Conservation (phyloP, 2,113 vertebrate genomes). For the Turdus rufiventris region DNA sequence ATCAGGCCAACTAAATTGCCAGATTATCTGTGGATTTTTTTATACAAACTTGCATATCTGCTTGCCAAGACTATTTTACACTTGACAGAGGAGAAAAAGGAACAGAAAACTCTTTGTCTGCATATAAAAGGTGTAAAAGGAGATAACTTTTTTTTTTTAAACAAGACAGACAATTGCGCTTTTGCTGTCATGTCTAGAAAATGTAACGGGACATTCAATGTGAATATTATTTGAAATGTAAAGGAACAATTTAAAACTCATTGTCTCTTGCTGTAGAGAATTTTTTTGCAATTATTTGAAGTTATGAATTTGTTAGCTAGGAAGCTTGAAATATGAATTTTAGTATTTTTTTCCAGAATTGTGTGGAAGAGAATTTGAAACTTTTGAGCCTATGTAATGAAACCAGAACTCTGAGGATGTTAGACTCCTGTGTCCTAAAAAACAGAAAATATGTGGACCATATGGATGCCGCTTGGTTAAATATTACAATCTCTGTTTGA, state of each 20-base stretch:
- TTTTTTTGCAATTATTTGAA: not conserved
- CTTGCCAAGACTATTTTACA: not conserved
- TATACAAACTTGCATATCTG: not conserved
- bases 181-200: not conserved
- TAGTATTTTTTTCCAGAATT: not conserved
- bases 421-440: not conserved
- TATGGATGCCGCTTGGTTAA: not conserved
- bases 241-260: not conserved
- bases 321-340: not conserved
- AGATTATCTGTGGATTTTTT: not conserved
- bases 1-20: not conserved
- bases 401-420: not conserved
- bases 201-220: not conserved
- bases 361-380: not conserved
- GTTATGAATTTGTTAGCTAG: not conserved
- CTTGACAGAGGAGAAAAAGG: not conserved
- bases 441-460: rapidly evolving
- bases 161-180: not conserved
- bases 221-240: not conserved
- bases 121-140: not conserved
- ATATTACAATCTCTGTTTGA: not conserved
- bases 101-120: not conserved
- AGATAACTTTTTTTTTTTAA: not conserved
- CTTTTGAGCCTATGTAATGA: not conserved
- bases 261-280: not conserved